Conservation (phyloP, 1,140 invertebrate genomes). For the Cyclina sinensis region DNA sequence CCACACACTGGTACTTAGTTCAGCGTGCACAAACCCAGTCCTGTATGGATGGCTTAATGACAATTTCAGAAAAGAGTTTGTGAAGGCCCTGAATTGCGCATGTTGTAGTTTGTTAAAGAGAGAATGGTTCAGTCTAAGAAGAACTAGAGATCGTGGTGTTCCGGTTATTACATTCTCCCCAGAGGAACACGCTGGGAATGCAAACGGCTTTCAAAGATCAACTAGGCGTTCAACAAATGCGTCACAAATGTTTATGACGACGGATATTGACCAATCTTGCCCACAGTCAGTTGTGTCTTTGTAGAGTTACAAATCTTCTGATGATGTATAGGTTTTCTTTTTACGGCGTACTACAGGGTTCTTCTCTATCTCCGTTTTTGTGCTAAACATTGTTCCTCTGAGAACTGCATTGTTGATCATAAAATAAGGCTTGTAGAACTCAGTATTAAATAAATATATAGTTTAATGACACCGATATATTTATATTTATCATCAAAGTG, state of each 20-base stretch:
- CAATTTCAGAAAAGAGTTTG: conserved; percentile 89
- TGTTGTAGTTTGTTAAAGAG: conserved; percentile 72
- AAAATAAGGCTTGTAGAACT: too few relatives aligned
- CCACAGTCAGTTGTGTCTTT: conserved; percentile 44
- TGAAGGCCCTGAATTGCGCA: conserved; percentile 81
- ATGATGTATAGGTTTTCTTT: too few relatives aligned
- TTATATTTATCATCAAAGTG: too few relatives aligned
- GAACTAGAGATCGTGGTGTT: conserved; percentile 50
- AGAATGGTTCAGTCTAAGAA: conserved; percentile 20
- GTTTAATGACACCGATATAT: too few relatives aligned
- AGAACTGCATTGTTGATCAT: too few relatives aligned
- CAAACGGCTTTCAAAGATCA: background rate
- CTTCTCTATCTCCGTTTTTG: too few relatives aligned
- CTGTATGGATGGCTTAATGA: conserved; percentile 91
- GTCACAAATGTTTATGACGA: conserved; percentile 53
- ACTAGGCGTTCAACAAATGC: conserved; percentile 20
- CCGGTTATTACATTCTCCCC: conserved; percentile 75
- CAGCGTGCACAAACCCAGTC: conserved; percentile 95
- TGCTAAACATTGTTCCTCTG: too few relatives aligned
- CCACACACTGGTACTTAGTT: conserved; percentile 93
- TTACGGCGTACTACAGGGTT: too few relatives aligned
- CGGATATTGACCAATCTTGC: conserved; percentile 52
- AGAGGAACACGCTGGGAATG: conserved; percentile 55
- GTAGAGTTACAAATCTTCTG: too few relatives aligned
- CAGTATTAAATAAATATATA: too few relatives aligned